Percentiles rank a stretch among this genome's conserved stretches.
phyloP scores from a whole-genome alignment of 2,113 vertebrate genomes.

The Eretmodus cyanostictus region DNA sequence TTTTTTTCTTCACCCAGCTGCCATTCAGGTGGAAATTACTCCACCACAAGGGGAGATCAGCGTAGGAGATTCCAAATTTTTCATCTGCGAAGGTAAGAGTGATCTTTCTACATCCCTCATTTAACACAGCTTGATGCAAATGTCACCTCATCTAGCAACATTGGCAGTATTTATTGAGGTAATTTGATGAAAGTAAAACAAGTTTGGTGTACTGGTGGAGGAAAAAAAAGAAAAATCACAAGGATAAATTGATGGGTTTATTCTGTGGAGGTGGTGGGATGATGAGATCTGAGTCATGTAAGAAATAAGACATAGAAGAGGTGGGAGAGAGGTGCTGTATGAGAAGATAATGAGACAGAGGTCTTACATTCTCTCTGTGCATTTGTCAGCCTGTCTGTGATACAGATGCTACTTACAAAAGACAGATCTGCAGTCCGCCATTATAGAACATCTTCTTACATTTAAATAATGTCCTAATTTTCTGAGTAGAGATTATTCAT shows the following conservation, averaged over 20 bases:
- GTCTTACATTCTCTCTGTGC: neutral
- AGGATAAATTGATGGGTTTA: neutral
- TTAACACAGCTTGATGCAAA: neutral
- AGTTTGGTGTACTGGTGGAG: neutral
- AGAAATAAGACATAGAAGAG: neutral
- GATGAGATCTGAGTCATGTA: neutral
- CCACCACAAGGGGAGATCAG: conserved; percentile 95
- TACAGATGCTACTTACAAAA: neutral
- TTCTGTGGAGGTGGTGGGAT: neutral
- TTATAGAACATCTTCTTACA: neutral
- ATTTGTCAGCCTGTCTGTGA: neutral
- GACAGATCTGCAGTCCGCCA: neutral
- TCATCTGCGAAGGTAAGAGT: conserved; percentile 88
- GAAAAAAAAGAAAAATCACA: neutral
- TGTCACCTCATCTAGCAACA: neutral
- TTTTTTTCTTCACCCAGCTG: conserved; percentile 63
- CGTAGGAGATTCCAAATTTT: conserved; percentile 97
- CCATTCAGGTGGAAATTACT: conserved; percentile 91
- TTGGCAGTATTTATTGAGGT: neutral
- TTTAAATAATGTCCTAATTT: neutral
- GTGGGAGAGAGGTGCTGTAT: neutral
- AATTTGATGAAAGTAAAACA: neutral
- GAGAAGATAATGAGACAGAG: conserved; percentile 8
- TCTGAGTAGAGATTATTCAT: neutral
- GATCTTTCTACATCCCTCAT: neutral